phyloP scores from a whole-genome alignment of 1,140 invertebrate genomes.

The Dreissena polymorpha region DNA sequence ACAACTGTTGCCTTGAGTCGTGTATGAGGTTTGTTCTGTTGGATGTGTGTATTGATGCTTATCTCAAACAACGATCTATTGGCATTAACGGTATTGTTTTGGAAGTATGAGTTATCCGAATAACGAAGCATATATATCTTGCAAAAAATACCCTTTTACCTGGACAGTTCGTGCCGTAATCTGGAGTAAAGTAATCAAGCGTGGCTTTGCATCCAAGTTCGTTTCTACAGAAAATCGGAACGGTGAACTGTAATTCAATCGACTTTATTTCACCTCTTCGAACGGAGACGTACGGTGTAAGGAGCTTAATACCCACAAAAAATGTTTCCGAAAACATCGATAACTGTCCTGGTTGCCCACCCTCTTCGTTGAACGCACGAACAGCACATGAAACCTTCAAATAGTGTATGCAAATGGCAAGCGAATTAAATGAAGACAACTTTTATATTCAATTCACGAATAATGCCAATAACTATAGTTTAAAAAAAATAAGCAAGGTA shows the following conservation, averaged over 20 bases:
- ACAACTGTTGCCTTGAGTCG: too few species aligned
- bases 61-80: too few species aligned
- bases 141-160: not conserved
- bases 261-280: slow-evolving; percentile 30
- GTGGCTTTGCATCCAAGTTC: not conserved
- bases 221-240: slow-evolving; percentile 18
- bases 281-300: slow-evolving; percentile 6
- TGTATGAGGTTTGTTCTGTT: too few species aligned
- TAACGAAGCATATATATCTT: too few species aligned
- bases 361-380: not conserved
- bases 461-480: too few species aligned
- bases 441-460: not conserved
- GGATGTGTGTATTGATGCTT: too few species aligned
- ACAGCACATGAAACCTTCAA: slow-evolving; percentile 32
- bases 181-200: slow-evolving; percentile 7
- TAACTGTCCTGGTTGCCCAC: slow-evolving; percentile 14
- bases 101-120: too few species aligned
- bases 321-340: slow-evolving; percentile 8
- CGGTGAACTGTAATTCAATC: not conserved
- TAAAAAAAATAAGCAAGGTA: not conserved
- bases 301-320: slow-evolving; percentile 20
- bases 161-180: not conserved
- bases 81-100: too few species aligned
- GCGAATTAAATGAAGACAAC: not conserved
- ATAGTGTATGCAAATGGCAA: not conserved